Base-by-base conservation (phyloP, 2,113 vertebrate species). In the Archilochus colubris region DNA sequence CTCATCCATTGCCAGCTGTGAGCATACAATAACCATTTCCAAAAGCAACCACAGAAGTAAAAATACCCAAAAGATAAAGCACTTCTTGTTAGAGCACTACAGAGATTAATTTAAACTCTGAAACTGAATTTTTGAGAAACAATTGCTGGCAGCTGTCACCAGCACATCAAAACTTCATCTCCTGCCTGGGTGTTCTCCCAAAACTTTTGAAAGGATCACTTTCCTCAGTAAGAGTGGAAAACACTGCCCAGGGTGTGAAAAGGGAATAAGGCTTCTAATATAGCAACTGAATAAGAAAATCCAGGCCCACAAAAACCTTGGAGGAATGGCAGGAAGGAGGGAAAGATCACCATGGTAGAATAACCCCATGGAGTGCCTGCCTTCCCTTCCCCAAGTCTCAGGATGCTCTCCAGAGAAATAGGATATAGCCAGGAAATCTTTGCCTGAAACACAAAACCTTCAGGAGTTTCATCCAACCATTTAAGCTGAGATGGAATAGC, bases 211-310 rank as follows among this genome's bases (percentile, higher is more conserved):
- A 91, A 58, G 14, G 8, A 40, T 5, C 24, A n/a, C 16, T 8
- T 25, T 40, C 21, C 62, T 12, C 8, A 86, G 21, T 31, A 79
- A n/a, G n/a, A 33, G 27, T 6, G 53, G 43, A 48, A 79, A 88
- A 67, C 13, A 38, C 14, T 3, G 25, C 1, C 1, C 2, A 1
- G 3, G 12, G 43, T 1, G 1, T 15, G 72, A 58, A 18, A 31
- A 51, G 31, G 21, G 44, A 59, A 53, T 20, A 54, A 44, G 12
- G 28, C 12, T 66, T 66, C n/a, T 38, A 61, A 43, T 6, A 19
- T 0, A 33, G 19, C 2, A 40, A 59, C 0, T 5, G n/a, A 25
- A 46, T n/a, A 67, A 31, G 30, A 28, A 75, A 80, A 58, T 6
- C 5, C 66, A 82, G 38, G 31, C 23, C 10, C 23, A 16, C 33